phyloP scores from a whole-genome alignment of 1,140 invertebrate species.

The Yoshiicerus persimilis region DNA sequence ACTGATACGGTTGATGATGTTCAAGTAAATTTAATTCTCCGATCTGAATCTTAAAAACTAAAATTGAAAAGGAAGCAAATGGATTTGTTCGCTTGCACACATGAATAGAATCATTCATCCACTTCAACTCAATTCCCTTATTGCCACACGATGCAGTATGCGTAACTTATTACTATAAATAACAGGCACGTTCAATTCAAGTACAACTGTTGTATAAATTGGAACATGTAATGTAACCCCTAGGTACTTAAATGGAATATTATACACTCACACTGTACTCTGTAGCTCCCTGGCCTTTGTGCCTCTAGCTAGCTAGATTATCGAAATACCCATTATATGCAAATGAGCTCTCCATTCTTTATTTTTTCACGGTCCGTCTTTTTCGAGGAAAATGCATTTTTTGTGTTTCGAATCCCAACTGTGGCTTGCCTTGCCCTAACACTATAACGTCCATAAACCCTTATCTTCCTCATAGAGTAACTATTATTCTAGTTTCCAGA shows the following conservation, averaged over 20 bases:
- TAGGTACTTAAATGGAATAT: neutral
- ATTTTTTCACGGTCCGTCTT: conserved; percentile 7
- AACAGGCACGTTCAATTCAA: neutral
- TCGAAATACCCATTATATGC: conserved; percentile 42
- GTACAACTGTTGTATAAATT: neutral
- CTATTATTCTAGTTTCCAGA: too few relatives aligned
- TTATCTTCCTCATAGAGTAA: too few relatives aligned
- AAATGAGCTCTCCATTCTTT: conserved; percentile 41
- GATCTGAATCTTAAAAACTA: neutral
- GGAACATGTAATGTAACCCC: neutral
- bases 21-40: neutral
- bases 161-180: neutral
- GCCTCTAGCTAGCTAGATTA: conserved; percentile 17
- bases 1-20: neutral
- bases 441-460: too few relatives aligned
- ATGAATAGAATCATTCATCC: neutral
- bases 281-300: neutral
- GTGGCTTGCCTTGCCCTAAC: neutral
- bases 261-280: neutral
- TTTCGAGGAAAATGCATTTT: conserved; percentile 20
- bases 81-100: neutral
- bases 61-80: neutral
- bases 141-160: neutral
- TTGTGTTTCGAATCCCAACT: conserved; percentile 30
- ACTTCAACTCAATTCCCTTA: neutral